Evolutionary conservation across 2,113 vertebrate species (phyloP), one percentile per base, ranked within the genome.

Genomic region (Bujurquina vittata): DNA sequence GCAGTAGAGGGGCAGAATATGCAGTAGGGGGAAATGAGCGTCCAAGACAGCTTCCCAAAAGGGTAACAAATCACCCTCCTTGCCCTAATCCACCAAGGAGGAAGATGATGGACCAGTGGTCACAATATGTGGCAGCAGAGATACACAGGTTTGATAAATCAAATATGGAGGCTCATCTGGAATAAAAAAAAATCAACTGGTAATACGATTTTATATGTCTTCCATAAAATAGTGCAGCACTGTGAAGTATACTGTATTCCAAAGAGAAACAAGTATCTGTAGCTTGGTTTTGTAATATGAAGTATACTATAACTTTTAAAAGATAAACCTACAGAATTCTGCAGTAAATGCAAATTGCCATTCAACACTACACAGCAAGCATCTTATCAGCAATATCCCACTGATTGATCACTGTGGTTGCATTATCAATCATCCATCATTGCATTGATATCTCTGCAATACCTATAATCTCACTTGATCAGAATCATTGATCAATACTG

Each of bases 21-120:
- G 93, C 92, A 93, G 92, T 88, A 89, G 79, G 84, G 93, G 93
- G 93, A 94, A 94, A 94, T 94, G 94, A 94, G 92, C 75, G 85
- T 89, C 89, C 90, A 88, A 93, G 95, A 94, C 92, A 93, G 91
- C 88, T 87, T 92, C 94, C 94, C 93, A 93, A 93, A 93, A 92
- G 94, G 91, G 92, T 95, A 95, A 95, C 95, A 95, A 96, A 95
- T 95, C 95, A 95, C 93, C 93, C 83, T 56, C 76, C 85, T 63
- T 83, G 78, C 26, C 92, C 84, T 93, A 92, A 93, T 95, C 93
- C 93, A 84, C 92, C 81, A 73, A 81, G 86, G 86, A 86, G 88
- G 80, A 77, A 88, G 58, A 78, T 89, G 83, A 93, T 86, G 86
- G 90, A 89, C 87, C 86, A 87, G 76, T 87, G 87, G 87, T 87